These are phyloP conservation scores for Anisognathus igniventris DNA, from an alignment of 2,797 vertebrate genomes.

Conservation along the genomic window DNA sequence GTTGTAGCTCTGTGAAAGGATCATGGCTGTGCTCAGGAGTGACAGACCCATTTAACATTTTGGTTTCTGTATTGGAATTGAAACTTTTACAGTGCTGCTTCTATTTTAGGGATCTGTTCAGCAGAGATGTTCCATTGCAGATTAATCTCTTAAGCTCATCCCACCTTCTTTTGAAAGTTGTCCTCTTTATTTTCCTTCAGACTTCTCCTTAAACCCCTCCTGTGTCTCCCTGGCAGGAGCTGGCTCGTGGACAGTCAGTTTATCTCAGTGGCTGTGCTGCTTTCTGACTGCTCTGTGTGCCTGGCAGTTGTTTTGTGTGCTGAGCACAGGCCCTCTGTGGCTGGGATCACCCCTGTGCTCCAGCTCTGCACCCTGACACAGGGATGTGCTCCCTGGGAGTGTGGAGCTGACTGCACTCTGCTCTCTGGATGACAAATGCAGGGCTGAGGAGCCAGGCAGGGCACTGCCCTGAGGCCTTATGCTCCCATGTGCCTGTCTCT, in stretches of 20 bases:
- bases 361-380: fast-evolving
- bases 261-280: background rate
- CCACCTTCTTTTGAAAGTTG: background rate
- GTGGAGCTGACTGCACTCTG: fast-evolving
- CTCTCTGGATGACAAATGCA: background rate
- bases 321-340: background rate
- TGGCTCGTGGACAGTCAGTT: background rate
- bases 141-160: background rate
- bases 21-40: background rate
- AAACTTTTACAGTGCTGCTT: background rate
- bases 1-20: background rate
- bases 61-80: background rate
- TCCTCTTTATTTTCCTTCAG: background rate
- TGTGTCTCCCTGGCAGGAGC: background rate
- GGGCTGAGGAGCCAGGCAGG: background rate
- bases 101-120: background rate
- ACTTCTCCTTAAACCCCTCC: background rate
- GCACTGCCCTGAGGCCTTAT: background rate
- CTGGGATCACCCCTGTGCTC: background rate
- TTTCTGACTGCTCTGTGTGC: background rate
- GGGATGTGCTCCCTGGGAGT: background rate
- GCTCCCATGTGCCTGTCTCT: background rate
- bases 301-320: background rate
- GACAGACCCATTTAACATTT: background rate
- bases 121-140: background rate